Evolutionary conservation across 2,113 vertebrate genomes (phyloP).

Genomic region (Mormoops blainvillei): DNA sequence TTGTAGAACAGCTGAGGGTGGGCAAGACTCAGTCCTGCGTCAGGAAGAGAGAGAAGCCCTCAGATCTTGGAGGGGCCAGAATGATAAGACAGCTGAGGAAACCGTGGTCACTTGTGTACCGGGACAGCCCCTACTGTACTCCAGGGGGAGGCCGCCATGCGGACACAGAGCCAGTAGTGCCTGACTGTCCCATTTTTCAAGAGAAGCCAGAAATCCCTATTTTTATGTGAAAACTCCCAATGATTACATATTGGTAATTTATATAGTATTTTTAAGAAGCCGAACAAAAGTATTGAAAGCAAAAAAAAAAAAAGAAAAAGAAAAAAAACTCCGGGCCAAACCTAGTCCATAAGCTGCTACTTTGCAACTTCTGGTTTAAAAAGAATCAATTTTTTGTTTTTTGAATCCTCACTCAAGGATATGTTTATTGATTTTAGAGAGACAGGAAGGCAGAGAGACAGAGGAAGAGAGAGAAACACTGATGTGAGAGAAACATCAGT

Average conservation of each 20-base stretch:
- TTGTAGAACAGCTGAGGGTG: background rate
- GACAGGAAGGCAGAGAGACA: too few relatives aligned
- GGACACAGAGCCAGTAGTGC: background rate
- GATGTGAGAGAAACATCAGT: too few relatives aligned
- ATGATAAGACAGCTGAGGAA: background rate
- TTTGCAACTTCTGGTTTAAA: background rate
- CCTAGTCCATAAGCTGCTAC: background rate
- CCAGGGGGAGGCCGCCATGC: background rate
- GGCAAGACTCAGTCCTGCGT: background rate
- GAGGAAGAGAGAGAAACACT: too few relatives aligned
- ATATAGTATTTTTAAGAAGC: background rate
- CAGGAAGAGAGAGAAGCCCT: background rate
- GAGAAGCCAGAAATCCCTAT: background rate
- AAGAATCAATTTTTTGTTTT: too few relatives aligned
- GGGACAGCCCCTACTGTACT: background rate
- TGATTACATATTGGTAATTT: background rate
- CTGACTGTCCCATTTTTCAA: background rate
- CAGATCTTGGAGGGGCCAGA: background rate
- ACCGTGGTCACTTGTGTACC: background rate
- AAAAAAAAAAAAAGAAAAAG: background rate
- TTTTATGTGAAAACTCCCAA: background rate
- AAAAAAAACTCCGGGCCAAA: background rate
- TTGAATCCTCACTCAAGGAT: too few relatives aligned
- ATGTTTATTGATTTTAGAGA: too few relatives aligned
- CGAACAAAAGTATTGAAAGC: slow-evolving; percentile 6